A percentile compares a stretch with the other conserved stretches of the same genome.
Conservation (phyloP, 2,797 vertebrate species). For the Phylloscopus collybita region DNA sequence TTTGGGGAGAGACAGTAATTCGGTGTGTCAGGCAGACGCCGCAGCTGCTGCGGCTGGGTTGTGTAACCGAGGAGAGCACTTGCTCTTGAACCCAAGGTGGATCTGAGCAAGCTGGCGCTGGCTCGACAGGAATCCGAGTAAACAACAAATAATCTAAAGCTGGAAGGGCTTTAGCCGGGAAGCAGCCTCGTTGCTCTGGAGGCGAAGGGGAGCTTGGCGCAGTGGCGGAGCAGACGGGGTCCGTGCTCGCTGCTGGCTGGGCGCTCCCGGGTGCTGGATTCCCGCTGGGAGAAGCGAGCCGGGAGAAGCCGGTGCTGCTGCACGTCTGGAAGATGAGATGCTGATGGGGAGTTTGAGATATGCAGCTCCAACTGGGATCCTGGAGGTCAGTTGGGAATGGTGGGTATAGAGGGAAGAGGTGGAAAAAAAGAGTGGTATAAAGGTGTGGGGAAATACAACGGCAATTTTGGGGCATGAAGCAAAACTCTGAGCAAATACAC, state of each 20-base stretch:
- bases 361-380: not conserved
- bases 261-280: not conserved
- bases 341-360: not conserved
- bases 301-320: not conserved
- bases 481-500: not conserved
- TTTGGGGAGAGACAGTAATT: not conserved
- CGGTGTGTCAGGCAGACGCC: slow-evolving; percentile 3
- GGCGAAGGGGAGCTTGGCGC: not conserved
- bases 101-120: slow-evolving; percentile 30
- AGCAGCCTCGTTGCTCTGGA: not conserved
- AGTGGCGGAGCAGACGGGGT: not conserved
- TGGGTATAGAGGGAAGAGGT: not conserved
- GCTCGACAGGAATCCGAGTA: not conserved
- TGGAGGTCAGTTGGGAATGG: not conserved
- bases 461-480: not conserved
- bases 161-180: not conserved
- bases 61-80: slow-evolving; percentile 38
- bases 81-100: slow-evolving; percentile 55
- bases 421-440: rapidly evolving
- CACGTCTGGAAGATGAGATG: not conserved
- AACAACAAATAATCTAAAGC: slow-evolving; percentile 10
- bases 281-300: not conserved
- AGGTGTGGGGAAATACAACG: not conserved
- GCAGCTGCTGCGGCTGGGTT: slow-evolving; percentile 50
- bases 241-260: not conserved